These are phyloP conservation scores for Coranthus polyacanthus DNA, from an alignment of 2,797 vertebrate genomes.

Conservation along the genomic window DNA sequence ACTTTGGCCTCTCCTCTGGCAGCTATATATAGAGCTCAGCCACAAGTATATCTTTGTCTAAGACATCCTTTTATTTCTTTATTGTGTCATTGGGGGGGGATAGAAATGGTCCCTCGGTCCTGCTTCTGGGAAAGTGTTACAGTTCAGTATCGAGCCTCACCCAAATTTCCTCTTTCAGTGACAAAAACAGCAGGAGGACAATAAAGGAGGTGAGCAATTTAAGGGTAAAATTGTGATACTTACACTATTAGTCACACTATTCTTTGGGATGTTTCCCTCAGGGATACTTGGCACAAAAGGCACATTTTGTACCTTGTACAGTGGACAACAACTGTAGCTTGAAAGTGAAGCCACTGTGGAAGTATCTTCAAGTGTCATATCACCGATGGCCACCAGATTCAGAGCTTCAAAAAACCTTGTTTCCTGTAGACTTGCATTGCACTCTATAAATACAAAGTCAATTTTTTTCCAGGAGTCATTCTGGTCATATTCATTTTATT, in stretches of 20 bases:
- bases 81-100: conserved; percentile 7
- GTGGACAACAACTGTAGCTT: too few relatives aligned
- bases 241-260: conserved; percentile 7
- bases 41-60: conserved; percentile 69
- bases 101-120: conserved; percentile 31
- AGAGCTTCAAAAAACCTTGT: too few relatives aligned
- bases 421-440: too few relatives aligned
- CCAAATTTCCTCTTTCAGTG: conserved; percentile 40
- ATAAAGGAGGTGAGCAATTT: neutral
- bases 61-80: conserved; percentile 72
- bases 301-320: too few relatives aligned
- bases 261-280: conserved; percentile 9
- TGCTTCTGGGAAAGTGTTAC: conserved; percentile 41
- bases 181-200: conserved; percentile 10
- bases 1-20: conserved; percentile 33
- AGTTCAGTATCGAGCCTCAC: conserved; percentile 33
- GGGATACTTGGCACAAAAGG: neutral
- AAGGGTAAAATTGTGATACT: conserved; percentile 11
- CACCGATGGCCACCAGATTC: too few relatives aligned
- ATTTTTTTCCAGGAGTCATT: too few relatives aligned
- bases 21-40: conserved; percentile 71
- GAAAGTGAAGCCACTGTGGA: too few relatives aligned
- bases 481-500: too few relatives aligned
- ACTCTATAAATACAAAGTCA: too few relatives aligned
- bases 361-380: too few relatives aligned